Percentiles rank a stretch among this genome's conserved stretches.
Evolutionary conservation across 2,113 vertebrate genomes (phyloP).

Genomic region (Peromyscus maniculatus): DNA sequence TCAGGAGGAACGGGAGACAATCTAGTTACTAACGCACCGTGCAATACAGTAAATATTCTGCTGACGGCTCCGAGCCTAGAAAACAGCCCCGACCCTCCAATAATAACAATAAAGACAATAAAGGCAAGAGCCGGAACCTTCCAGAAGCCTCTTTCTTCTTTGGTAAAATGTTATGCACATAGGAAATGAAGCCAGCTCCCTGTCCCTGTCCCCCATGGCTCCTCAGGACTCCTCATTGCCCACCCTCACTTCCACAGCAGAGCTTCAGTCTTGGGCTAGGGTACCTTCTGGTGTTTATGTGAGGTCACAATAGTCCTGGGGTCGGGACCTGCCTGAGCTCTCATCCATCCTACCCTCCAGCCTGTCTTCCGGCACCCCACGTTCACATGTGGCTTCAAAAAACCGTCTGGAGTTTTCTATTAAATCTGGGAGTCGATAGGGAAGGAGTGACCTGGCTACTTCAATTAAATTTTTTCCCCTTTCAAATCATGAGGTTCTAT

Average conservation of each 20-base stretch:
- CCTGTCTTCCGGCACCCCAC: background rate
- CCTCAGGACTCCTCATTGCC: background rate
- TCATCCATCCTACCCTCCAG: background rate
- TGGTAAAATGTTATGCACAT: slow-evolving; percentile 65
- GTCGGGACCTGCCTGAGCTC: background rate
- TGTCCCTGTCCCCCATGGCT: background rate
- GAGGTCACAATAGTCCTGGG: background rate
- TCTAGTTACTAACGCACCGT: slow-evolving; percentile 75
- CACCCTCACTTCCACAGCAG: background rate
- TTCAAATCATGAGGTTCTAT: slow-evolving; percentile 80
- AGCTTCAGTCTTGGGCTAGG: slow-evolving; percentile 58
- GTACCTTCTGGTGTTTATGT: background rate
- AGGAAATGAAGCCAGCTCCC: background rate
- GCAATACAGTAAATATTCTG: slow-evolving; percentile 78
- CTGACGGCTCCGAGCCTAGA: slow-evolving; percentile 52
- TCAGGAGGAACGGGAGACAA: slow-evolving; percentile 70
- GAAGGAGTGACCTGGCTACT: slow-evolving; percentile 78
- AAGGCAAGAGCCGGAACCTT: background rate
- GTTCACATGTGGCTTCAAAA: slow-evolving; percentile 22
- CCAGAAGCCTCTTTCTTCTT: slow-evolving; percentile 64
- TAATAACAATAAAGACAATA: slow-evolving; percentile 23
- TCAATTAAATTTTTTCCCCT: slow-evolving; percentile 78
- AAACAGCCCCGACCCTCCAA: slow-evolving; percentile 60
- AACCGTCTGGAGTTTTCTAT: slow-evolving; percentile 68
- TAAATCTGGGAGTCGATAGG: slow-evolving; percentile 66